Conservation (phyloP, 2,888 invertebrate species). For the Cantharis rustica region DNA sequence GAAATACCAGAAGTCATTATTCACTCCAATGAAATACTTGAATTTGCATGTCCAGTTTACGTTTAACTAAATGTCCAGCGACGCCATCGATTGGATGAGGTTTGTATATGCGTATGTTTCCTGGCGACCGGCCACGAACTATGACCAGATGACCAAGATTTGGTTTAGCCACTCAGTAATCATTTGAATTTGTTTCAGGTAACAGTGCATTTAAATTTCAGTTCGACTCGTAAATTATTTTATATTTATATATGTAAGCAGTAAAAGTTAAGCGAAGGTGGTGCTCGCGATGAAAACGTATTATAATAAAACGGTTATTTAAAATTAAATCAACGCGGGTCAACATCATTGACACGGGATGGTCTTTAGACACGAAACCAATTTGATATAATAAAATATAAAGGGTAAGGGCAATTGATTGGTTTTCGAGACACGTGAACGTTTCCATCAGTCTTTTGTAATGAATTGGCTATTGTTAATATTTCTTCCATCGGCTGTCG, state of each 20-base stretch:
- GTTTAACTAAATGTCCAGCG: slow-evolving; percentile 2
- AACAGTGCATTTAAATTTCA: slow-evolving; percentile 4
- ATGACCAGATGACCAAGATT: slow-evolving; percentile 47
- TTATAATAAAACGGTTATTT: slow-evolving; percentile 6
- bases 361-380: slow-evolving; percentile 31
- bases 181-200: slow-evolving; percentile 14
- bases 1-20: neutral
- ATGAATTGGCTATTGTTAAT: slow-evolving; percentile 45
- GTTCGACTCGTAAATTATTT: slow-evolving; percentile 1
- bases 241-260: slow-evolving; percentile 1
- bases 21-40: neutral
- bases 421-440: slow-evolving; percentile 4
- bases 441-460: slow-evolving; percentile 9
- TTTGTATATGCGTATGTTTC: slow-evolving; percentile 48
- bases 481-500: slow-evolving; percentile 29
- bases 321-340: slow-evolving; percentile 32
- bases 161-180: slow-evolving; percentile 23
- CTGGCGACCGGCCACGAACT: slow-evolving; percentile 45
- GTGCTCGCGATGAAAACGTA: slow-evolving; percentile 8
- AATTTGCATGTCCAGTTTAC: slow-evolving; percentile 20
- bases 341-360: slow-evolving; percentile 31
- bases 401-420: slow-evolving; percentile 38
- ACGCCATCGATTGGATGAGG: slow-evolving; percentile 39
- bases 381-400: slow-evolving; percentile 38
- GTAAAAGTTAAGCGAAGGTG: slow-evolving; percentile 5